Evolutionary conservation across 2,797 vertebrate species (phyloP), one percentile per base, ranked within the genome.

Genomic region (Dicrostonyx torquatus): DNA sequence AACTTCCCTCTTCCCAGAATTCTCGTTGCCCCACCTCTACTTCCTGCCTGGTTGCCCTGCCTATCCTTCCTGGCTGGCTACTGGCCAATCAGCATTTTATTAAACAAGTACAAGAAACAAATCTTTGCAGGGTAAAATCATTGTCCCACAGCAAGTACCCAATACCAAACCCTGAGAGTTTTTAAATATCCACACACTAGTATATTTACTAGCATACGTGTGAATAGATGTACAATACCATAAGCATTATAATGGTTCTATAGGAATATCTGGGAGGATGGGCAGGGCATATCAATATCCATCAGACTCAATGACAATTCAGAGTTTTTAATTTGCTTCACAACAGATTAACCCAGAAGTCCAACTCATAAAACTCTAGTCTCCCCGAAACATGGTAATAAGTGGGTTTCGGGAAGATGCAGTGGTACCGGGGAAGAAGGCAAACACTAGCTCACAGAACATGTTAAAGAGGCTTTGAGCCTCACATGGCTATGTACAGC

Each of bases 321-420:
- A 48, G 22, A 66, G 43, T 64, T 26, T 78, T 64, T 77, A 26
- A 48, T 48, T 70, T 94, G 58, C 18, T 92, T 93, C 22, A 29
- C n/a, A 34, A 37, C 3, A 85, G 43, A 93, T 26, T 64, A 62
- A 91, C 26, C 15, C 22, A 85, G 34, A 91, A 26, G 3, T 31
- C 18, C 6, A 37, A 18, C 14, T 40, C 50, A 70, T 18, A 75
- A 18, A 79, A 1, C 4, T 95, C 22, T 22, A 62, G 0, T 53
- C 83, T 97, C 73, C n/a, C 68, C 40, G 29, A 31, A 91, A 84
- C 13, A 91, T 22, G 37, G 20, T 66, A 86, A 11, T 80, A 82
- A 58, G 40, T 80, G 76, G 20, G 43, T 50, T 8, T 93, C 73
- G 89, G 64, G 79, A n/a, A 77, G 31, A 4, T 75, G 76, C 22